Evolutionary conservation across 2,888 invertebrate genomes (phyloP).

Genomic region (Drosophila melanosoma): DNA sequence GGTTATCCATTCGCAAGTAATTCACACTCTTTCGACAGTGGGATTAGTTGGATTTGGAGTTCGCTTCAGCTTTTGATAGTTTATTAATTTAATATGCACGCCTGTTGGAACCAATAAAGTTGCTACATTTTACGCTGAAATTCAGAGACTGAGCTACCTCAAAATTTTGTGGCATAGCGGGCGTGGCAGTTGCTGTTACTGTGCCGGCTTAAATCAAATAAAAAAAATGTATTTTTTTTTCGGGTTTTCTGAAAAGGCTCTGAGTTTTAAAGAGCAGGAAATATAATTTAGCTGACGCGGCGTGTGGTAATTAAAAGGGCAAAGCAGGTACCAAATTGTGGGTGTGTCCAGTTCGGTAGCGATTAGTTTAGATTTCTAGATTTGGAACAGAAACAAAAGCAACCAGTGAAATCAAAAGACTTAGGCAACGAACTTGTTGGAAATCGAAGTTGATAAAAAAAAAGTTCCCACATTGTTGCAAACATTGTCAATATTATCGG

Average conservation of each 20-base stretch:
- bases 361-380: slow-evolving; percentile 64
- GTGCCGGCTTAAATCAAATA: slow-evolving; percentile 83
- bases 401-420: slow-evolving; percentile 59
- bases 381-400: slow-evolving; percentile 1
- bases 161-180: slow-evolving; percentile 44
- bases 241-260: slow-evolving; percentile 52
- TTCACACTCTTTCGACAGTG: not conserved
- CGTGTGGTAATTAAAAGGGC: slow-evolving; percentile 80
- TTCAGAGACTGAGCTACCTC: slow-evolving; percentile 37
- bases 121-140: slow-evolving; percentile 82
- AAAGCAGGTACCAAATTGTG: slow-evolving; percentile 67
- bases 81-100: slow-evolving; percentile 83
- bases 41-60: slow-evolving; percentile 14
- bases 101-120: slow-evolving; percentile 82
- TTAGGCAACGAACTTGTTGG: slow-evolving; percentile 64
- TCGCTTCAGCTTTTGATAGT: slow-evolving; percentile 31
- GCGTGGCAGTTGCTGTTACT: slow-evolving; percentile 43
- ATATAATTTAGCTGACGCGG: slow-evolving; percentile 78
- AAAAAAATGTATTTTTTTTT: slow-evolving; percentile 44
- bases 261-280: slow-evolving; percentile 71
- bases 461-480: slow-evolving; percentile 69
- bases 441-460: slow-evolving; percentile 25
- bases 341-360: slow-evolving; percentile 72
- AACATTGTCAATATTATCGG: slow-evolving; percentile 70
- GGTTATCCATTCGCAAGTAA: not conserved